A percentile compares a stretch with the other conserved stretches of the same genome.
phyloP scores from a whole-genome alignment of 2,797 vertebrate genomes.

The Cirrhinus molitorella region DNA sequence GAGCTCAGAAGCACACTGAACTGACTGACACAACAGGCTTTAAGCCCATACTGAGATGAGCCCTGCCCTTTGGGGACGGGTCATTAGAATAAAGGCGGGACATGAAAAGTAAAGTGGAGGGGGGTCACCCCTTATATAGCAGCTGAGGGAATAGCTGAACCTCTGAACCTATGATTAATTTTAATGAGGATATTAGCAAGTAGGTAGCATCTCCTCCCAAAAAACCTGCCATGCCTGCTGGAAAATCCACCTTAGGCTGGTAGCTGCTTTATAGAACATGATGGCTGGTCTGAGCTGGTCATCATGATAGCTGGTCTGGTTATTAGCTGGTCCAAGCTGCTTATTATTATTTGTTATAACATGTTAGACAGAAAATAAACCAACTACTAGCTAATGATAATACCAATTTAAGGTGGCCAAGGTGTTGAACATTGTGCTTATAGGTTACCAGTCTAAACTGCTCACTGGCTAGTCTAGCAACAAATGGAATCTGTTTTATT shows the following conservation, averaged over 20 bases:
- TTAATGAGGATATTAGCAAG: slow-evolving; percentile 48
- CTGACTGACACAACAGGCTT: slow-evolving; percentile 78
- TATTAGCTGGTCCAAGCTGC: neutral
- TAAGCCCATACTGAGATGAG: slow-evolving; percentile 76
- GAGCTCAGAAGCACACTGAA: slow-evolving; percentile 78
- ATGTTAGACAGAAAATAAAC: neutral
- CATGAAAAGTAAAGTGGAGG: neutral
- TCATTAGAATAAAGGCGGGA: slow-evolving; percentile 71
- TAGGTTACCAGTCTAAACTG: neutral
- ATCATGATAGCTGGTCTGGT: neutral
- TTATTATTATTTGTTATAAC: neutral
- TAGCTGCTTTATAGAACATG: neutral
- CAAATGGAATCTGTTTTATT: too few species aligned
- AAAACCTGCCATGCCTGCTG: neutral
- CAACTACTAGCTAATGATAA: neutral
- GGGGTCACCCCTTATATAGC: neutral
- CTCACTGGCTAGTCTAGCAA: neutral
- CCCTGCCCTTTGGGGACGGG: slow-evolving; percentile 73
- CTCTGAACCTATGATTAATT: slow-evolving; percentile 37
- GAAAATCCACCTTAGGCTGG: neutral
- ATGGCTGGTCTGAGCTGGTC: neutral
- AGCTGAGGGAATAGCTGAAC: slow-evolving; percentile 30
- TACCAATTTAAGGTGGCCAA: neutral
- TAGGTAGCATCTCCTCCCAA: slow-evolving; percentile 17
- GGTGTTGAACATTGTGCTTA: neutral